Conservation (phyloP, 37 sponge, comb jelly and placozoan species). For the Bolinopsis microptera region DNA sequence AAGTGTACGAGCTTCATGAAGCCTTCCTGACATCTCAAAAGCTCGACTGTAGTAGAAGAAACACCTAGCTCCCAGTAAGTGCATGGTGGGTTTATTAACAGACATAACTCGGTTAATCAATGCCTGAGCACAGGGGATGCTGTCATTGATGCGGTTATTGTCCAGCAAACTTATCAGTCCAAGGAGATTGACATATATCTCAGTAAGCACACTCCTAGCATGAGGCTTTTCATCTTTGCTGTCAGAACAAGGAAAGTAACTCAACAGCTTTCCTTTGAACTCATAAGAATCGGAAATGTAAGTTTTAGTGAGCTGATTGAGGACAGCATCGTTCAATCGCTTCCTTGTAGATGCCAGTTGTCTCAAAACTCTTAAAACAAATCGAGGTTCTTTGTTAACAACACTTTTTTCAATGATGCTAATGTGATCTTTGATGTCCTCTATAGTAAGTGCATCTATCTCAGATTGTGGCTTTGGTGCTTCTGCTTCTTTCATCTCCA, state of each 20-base stretch:
- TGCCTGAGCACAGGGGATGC: slow-evolving; percentile 73
- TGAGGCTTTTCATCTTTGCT: slow-evolving; percentile 43
- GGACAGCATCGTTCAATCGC: slow-evolving; percentile 73
- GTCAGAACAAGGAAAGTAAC: neutral
- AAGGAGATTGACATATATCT: slow-evolving; percentile 82
- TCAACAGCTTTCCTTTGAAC: slow-evolving; percentile 35
- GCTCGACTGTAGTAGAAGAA: slow-evolving; percentile 92
- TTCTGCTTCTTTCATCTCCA: slow-evolving; percentile 41
- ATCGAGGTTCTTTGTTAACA: slow-evolving; percentile 81
- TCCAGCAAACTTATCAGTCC: slow-evolving; percentile 79
- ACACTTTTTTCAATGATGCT: slow-evolving; percentile 83
- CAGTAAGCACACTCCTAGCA: slow-evolving; percentile 62
- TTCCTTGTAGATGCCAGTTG: slow-evolving; percentile 74
- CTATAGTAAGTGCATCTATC: slow-evolving; percentile 59
- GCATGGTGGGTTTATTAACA: slow-evolving; percentile 78
- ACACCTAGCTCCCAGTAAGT: slow-evolving; percentile 81
- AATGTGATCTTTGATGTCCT: slow-evolving; percentile 84
- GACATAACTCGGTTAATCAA: slow-evolving; percentile 74
- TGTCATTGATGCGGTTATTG: slow-evolving; percentile 56
- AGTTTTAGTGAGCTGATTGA: slow-evolving; percentile 70
- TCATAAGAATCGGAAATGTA: slow-evolving; percentile 62
- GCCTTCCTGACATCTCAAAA: slow-evolving; percentile 78
- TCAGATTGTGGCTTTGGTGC: slow-evolving; percentile 31
- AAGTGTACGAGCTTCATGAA: slow-evolving; percentile 79
- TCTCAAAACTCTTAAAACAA: slow-evolving; percentile 80